phyloP scores from a whole-genome alignment of 2,888 invertebrate genomes.

The Tenthredo notha region DNA sequence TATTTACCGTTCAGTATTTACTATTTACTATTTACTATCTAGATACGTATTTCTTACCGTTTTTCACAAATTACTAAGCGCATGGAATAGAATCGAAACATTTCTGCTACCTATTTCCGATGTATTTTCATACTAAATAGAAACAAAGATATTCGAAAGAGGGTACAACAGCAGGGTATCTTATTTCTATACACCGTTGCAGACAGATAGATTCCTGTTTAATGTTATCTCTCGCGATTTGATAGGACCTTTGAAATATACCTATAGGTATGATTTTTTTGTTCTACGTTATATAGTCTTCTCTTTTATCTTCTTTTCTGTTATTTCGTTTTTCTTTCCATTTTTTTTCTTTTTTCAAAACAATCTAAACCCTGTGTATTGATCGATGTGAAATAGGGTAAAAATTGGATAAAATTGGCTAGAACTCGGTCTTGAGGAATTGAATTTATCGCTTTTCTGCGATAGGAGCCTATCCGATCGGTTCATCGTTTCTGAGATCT shows the following conservation, averaged over 20 bases:
- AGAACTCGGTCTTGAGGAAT: slow-evolving; percentile 69
- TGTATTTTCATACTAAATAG: neutral
- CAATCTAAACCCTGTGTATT: neutral
- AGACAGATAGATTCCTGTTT: neutral
- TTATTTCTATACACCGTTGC: neutral
- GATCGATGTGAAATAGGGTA: slow-evolving; percentile 7
- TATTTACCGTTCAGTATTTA: neutral
- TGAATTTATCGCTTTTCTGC: slow-evolving; percentile 71
- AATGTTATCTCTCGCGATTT: neutral
- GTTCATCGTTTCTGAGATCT: slow-evolving; percentile 69
- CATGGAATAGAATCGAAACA: neutral
- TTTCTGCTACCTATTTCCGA: neutral
- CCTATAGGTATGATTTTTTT: neutral
- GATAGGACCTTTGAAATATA: neutral
- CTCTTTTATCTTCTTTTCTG: neutral
- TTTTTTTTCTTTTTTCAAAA: no score
- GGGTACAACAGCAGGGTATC: neutral
- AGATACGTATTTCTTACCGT: neutral
- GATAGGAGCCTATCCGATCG: slow-evolving; percentile 64
- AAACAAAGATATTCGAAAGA: neutral
- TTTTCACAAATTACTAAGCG: neutral
- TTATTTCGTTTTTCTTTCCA: neutral
- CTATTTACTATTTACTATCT: neutral
- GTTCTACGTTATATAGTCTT: neutral
- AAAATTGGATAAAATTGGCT: slow-evolving; percentile 70